Conservation (phyloP, 2,113 vertebrate species). For the Esox niger region DNA sequence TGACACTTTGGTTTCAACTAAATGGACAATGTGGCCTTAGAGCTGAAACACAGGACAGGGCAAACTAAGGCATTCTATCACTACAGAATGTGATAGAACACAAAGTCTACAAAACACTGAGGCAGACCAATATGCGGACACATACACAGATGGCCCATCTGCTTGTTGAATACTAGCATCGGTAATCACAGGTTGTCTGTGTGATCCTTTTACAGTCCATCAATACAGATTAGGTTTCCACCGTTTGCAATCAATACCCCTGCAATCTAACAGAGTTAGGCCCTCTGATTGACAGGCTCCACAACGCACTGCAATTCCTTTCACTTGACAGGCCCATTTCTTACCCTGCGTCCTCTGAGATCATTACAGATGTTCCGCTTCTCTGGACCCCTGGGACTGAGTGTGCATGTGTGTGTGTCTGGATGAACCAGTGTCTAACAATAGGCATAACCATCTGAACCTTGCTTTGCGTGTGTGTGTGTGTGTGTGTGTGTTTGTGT, state of each 20-base stretch:
- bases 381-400: neutral
- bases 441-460: neutral
- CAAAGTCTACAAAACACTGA: too few relatives aligned
- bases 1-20: neutral
- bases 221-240: slow-evolving; percentile 60
- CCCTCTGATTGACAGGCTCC: slow-evolving; percentile 60
- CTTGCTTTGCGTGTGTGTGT: neutral
- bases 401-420: neutral
- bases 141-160: too few relatives aligned
- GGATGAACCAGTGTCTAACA: neutral
- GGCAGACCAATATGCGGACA: too few relatives aligned
- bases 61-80: neutral
- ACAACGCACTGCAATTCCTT: slow-evolving; percentile 47
- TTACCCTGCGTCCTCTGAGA: slow-evolving; percentile 7
- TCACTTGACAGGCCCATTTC: slow-evolving; percentile 27
- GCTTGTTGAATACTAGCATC: slow-evolving; percentile 7
- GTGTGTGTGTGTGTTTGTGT: neutral
- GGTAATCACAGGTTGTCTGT: slow-evolving; percentile 29
- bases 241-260: slow-evolving; percentile 54
- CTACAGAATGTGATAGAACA: too few relatives aligned
- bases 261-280: slow-evolving; percentile 64
- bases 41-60: neutral
- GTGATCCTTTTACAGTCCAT: slow-evolving; percentile 42
- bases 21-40: neutral
- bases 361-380: slow-evolving; percentile 16